A percentile compares a stretch with the other conserved stretches of the same genome.
Conservation (phyloP, 64 coral and sea anemone genomes). For the Porites lutea region DNA sequence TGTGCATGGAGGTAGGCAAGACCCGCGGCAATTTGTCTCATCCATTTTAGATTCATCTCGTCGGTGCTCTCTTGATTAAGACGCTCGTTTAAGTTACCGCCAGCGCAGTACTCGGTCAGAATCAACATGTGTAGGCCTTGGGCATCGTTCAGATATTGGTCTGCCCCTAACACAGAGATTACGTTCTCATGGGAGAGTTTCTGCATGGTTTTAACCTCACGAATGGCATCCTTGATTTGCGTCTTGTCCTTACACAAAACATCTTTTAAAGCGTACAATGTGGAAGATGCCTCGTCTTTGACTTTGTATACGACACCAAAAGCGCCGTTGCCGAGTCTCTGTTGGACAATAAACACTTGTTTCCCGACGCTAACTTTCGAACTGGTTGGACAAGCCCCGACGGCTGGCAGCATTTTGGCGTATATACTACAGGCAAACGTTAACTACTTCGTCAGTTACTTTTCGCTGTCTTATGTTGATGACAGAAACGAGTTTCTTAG, state of each 20-base stretch:
- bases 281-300: neutral
- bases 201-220: conserved; percentile 34
- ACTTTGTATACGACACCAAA: conserved; percentile 34
- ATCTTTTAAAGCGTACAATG: conserved; percentile 56
- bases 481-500: too few relatives aligned
- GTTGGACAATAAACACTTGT: too few relatives aligned
- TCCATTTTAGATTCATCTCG: conserved; percentile 59
- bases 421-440: too few relatives aligned
- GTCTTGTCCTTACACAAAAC: conserved; percentile 38
- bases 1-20: conserved; percentile 59
- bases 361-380: too few relatives aligned
- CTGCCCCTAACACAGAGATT: conserved; percentile 15
- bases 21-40: conserved; percentile 30
- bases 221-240: conserved; percentile 16
- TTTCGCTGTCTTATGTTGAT: too few relatives aligned
- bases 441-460: too few relatives aligned
- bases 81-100: conserved; percentile 13
- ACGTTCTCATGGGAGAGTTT: conserved; percentile 46
- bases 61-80: conserved; percentile 15
- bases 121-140: conserved; percentile 14
- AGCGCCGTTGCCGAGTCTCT: conserved; percentile 20
- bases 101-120: conserved; percentile 31
- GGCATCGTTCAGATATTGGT: neutral
- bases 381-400: too few relatives aligned
- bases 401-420: too few relatives aligned